A percentile compares a stretch with the other conserved stretches of the same genome.
phyloP scores from a whole-genome alignment of 1,140 invertebrate genomes.

The Amphibalanus amphitrite region DNA sequence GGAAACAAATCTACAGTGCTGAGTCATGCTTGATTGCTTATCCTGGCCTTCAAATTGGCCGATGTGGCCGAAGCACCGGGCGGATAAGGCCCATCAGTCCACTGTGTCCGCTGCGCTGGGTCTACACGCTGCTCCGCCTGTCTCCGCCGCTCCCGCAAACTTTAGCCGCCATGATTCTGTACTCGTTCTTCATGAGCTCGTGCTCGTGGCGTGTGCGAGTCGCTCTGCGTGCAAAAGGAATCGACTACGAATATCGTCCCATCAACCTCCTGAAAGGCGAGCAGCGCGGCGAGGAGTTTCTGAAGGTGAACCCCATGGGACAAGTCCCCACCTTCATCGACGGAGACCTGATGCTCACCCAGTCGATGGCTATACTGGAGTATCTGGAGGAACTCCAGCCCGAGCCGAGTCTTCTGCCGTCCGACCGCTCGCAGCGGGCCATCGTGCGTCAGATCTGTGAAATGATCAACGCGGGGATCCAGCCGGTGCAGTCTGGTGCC shows the following conservation, averaged over 20 bases:
- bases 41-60: no score
- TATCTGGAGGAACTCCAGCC: constrained; percentile 83
- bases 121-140: no score
- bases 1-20: no score
- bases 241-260: background rate
- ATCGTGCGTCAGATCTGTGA: constrained; percentile 49
- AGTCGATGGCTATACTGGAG: constrained; percentile 81
- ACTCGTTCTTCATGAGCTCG: constrained; percentile 17
- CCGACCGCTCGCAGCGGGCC: constrained; percentile 62
- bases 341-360: constrained; percentile 31
- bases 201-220: constrained; percentile 17
- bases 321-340: constrained; percentile 13
- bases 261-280: constrained; percentile 7
- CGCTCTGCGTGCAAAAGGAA: constrained; percentile 3
- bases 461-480: constrained; percentile 76
- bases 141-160: no score
- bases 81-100: no score
- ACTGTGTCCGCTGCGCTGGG: no score
- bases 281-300: constrained; percentile 10
- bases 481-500: constrained; percentile 76
- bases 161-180: constrained; percentile 10
- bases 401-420: constrained; percentile 52
- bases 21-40: no score
- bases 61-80: no score
- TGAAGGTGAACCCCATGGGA: constrained; percentile 12